Conservation (phyloP, 2,113 vertebrate species). For the Thamnaconus septentrionalis region DNA sequence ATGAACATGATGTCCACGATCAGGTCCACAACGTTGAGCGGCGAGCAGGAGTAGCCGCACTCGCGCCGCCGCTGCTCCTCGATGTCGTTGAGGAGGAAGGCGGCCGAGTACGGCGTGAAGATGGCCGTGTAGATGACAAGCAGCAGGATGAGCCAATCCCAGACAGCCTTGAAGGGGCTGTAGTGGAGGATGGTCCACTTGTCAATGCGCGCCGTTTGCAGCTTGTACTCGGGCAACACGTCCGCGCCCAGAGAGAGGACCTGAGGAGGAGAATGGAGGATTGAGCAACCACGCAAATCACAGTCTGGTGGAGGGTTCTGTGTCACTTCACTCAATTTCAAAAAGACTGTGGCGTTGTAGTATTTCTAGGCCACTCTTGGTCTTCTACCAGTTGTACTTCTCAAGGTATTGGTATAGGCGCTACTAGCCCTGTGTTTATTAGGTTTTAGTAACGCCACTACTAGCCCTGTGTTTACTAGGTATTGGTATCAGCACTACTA, state of each 20-base stretch:
- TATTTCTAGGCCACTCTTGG: too few relatives aligned
- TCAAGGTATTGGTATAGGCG: too few relatives aligned
- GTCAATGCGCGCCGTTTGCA: slow-evolving; percentile 93
- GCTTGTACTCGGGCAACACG: slow-evolving; percentile 96
- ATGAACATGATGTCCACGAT: slow-evolving; percentile 99
- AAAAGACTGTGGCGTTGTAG: neutral
- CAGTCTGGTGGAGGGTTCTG: neutral
- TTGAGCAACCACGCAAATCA: too few relatives aligned
- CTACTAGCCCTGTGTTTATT: too few relatives aligned
- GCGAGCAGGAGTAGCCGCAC: slow-evolving; percentile 97
- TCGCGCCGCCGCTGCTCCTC: slow-evolving; percentile 90
- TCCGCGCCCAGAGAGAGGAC: slow-evolving; percentile 96
- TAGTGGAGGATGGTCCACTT: slow-evolving; percentile 98
- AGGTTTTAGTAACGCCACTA: too few relatives aligned
- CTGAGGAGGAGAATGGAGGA: slow-evolving; percentile 57
- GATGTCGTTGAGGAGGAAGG: slow-evolving; percentile 95
- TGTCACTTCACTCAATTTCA: neutral
- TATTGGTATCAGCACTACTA: too few relatives aligned
- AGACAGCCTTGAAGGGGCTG: slow-evolving; percentile 98
- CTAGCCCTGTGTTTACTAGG: too few relatives aligned
- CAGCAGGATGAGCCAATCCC: slow-evolving; percentile 98
- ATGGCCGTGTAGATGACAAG: slow-evolving; percentile 98
- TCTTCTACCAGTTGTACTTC: too few relatives aligned
- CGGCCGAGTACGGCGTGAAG: slow-evolving; percentile 97
- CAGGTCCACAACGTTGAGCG: slow-evolving; percentile 95